A percentile compares a stretch with the other conserved stretches of the same genome.
Conservation (phyloP, 2,797 vertebrate species). For the Channa striata region DNA sequence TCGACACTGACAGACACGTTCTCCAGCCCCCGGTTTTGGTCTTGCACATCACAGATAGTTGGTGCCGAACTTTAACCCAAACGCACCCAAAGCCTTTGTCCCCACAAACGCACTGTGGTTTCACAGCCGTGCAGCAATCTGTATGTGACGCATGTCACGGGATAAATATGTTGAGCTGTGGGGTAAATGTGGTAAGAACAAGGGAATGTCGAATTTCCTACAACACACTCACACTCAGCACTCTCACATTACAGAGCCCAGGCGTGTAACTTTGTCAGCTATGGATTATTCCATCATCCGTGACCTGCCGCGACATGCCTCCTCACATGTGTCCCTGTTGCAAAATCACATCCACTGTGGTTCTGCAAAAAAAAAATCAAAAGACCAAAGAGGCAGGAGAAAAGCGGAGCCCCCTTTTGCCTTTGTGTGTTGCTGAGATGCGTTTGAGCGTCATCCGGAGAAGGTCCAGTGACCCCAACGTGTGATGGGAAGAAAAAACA, state of each 20-base stretch:
- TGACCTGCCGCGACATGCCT: neutral
- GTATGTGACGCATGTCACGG: no score
- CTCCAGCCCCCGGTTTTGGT: no score
- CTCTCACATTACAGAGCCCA: neutral
- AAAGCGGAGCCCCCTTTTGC: neutral
- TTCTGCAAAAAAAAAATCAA: neutral
- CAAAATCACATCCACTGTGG: neutral
- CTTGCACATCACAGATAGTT: no score
- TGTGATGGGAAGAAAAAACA: conserved; percentile 3
- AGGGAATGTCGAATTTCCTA: neutral
- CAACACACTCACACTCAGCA: neutral
- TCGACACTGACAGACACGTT: neutral
- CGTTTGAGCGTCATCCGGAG: neutral
- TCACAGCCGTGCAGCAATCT: no score
- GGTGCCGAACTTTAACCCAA: no score
- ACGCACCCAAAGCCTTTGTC: no score
- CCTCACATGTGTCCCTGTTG: neutral
- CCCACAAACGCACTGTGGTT: no score
- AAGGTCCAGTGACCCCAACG: neutral
- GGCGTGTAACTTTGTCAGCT: neutral
- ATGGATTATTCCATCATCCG: neutral
- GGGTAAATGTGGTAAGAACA: neutral
- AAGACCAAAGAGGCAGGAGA: neutral
- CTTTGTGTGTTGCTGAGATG: neutral
- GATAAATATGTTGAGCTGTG: no score